A percentile compares a stretch with the other conserved stretches of the same genome.
phyloP scores from a whole-genome alignment of 2,888 invertebrate genomes.

The Opisthograptis luteolata region DNA sequence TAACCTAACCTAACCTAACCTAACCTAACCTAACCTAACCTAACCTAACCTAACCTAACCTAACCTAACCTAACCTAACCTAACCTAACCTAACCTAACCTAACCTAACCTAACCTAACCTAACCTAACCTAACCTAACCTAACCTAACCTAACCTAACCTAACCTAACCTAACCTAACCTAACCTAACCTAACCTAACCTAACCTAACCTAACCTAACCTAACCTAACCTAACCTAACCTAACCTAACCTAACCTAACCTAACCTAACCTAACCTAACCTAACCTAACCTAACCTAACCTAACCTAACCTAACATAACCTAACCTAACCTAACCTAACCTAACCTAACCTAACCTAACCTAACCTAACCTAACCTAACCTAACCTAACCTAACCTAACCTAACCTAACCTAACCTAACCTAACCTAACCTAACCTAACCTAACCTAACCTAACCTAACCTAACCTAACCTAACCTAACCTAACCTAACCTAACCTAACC shows the following conservation, averaged over 20 bases:
- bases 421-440: conserved; percentile 28
- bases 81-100: conserved; percentile 13
- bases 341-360: conserved; percentile 29
- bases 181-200: conserved; percentile 24
- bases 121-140: conserved; percentile 21
- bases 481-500: conserved; percentile 28
- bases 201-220: conserved; percentile 22
- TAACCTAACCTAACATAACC: conserved; percentile 26
- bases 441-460: conserved; percentile 28
- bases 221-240: conserved; percentile 25
- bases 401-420: conserved; percentile 21
- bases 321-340: conserved; percentile 26
- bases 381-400: conserved; percentile 28
- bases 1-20: conserved; percentile 13
- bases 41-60: conserved; percentile 12
- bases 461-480: conserved; percentile 28
- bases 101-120: conserved; percentile 24
- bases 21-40: conserved; percentile 13
- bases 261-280: conserved; percentile 30
- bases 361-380: conserved; percentile 28
- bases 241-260: conserved; percentile 29
- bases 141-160: conserved; percentile 21
- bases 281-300: conserved; percentile 30
- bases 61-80: conserved; percentile 13
- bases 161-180: conserved; percentile 22